These are phyloP conservation scores for Zenarchopterus dispar DNA, from an alignment of 2,797 vertebrate genomes.

Conservation along the genomic window DNA sequence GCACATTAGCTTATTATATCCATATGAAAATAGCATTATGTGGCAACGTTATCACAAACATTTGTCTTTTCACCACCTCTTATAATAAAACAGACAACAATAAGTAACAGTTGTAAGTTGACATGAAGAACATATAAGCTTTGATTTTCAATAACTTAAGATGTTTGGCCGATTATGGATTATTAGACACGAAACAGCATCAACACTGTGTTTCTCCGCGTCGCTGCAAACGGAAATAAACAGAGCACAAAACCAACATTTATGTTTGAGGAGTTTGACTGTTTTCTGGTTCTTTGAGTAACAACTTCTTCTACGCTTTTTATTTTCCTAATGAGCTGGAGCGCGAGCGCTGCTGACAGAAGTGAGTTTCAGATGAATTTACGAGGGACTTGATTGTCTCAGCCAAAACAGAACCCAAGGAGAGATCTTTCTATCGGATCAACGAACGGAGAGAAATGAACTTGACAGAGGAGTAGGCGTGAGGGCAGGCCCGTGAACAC, in stretches of 20 bases:
- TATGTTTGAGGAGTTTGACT: conserved; percentile 24
- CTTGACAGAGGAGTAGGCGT: conserved; percentile 16
- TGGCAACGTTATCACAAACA: conserved; percentile 68
- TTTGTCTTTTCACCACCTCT: conserved; percentile 44
- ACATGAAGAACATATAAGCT: conserved; percentile 40
- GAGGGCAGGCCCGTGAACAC: conserved; percentile 4
- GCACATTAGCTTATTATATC: conserved; percentile 70
- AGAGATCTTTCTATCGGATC: conserved; percentile 19
- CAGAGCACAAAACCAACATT: conserved; percentile 26
- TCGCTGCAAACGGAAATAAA: conserved; percentile 17
- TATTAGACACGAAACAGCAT: conserved; percentile 42
- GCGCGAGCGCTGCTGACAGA: not conserved
- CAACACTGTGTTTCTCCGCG: conserved; percentile 28
- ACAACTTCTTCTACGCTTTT: conserved; percentile 5
- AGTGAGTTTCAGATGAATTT: conserved; percentile 25
- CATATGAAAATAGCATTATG: conserved; percentile 77
- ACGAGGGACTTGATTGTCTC: not conserved
- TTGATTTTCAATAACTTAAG: conserved; percentile 74
- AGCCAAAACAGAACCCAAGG: conserved; percentile 8
- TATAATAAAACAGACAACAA: conserved; percentile 55
- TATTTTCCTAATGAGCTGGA: conserved; percentile 11
- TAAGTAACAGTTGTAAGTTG: conserved; percentile 72
- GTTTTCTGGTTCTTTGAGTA: not conserved
- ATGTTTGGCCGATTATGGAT: conserved; percentile 44
- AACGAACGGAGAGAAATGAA: conserved; percentile 2